Evolutionary conservation across 1,140 invertebrate species (phyloP), one percentile per base, ranked within the genome.

Genomic region (Maconellicoccus hirsutus): DNA sequence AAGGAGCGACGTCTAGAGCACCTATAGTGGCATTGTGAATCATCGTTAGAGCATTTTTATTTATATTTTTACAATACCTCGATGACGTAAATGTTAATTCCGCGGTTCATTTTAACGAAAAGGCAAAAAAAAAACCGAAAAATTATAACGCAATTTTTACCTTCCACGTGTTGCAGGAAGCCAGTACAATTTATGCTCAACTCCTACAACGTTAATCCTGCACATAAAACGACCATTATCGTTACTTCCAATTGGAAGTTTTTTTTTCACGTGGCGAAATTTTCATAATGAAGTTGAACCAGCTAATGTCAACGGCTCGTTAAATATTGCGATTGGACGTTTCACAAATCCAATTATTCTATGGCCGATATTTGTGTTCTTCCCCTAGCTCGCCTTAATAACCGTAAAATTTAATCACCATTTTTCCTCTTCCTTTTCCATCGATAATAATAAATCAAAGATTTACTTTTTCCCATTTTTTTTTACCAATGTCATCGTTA

Each of bases 321-420:
- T 52, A 52, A 52, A 52, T 52, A 52, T 52, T 16, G 42, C 42
- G n/a, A 52, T 52, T 52, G 42, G 42, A 52, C 12, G 42, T 52
- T 52, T 52, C 42, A 52, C 42, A 19, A 52, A 52, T 52, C 42
- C 42, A 52, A 52, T 52, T 16, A 52, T 16, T 52, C n/a, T 19
- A 19, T 19, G 42, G 12, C 42, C 10, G 3, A 19, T 52, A 52
- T 52, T 52, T 19, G 42, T 52, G 29, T 4, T 16, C 6, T 52
- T 52, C n/a, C n/a, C n/a, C n/a, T 19, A 16, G 12, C 42, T 4
- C 42, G 42, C 2, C 29, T 52, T 16, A 52, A 52, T 16, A 52
- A 52, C 12, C 42, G 42, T 52, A 52, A 52, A 52, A 52, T 52
- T 52, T 52, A 52, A 52, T 52, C 42, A 52, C 42, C n/a, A 52